Conservation (phyloP, 2,888 invertebrate genomes). For the Athalia cordata region DNA sequence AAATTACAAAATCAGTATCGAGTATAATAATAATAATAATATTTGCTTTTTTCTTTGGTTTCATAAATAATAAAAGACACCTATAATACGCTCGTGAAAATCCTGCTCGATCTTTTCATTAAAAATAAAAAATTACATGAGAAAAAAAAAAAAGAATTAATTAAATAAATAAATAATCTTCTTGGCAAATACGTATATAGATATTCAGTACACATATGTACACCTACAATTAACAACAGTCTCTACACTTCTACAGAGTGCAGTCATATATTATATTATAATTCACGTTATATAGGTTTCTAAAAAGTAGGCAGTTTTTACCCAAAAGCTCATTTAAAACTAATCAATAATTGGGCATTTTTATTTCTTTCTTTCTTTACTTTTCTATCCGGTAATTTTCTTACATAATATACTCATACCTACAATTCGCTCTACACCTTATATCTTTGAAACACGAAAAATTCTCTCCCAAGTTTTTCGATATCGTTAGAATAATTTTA, state of each 20-base stretch:
- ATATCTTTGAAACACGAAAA: no score
- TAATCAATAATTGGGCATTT: slow-evolving; percentile 10
- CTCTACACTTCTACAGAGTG: slow-evolving; percentile 46
- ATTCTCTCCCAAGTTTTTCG: no score
- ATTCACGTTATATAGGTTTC: not conserved
- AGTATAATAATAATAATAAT: slow-evolving; percentile 49
- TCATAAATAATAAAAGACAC: slow-evolving; percentile 13
- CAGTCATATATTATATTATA: not conserved
- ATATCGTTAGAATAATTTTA: no score
- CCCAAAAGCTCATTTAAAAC: slow-evolving; percentile 36
- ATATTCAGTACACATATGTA: slow-evolving; percentile 18
- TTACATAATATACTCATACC: not conserved
- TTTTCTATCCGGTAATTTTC: not conserved
- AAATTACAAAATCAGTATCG: slow-evolving; percentile 48
- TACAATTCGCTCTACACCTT: not conserved
- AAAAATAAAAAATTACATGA: no score
- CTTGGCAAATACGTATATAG: slow-evolving; percentile 42
- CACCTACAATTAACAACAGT: slow-evolving; percentile 42
- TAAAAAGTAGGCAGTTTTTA: slow-evolving; percentile 46
- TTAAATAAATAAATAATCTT: slow-evolving; percentile 6
- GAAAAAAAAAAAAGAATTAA: no score
- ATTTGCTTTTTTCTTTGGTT: not conserved
- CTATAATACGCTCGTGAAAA: not conserved
- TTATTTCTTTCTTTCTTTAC: not conserved
- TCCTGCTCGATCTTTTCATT: not conserved